Evolutionary conservation across 30 jellyfish, hydroid and myxozoan species (phyloP).

Genomic region (Aurelia coerulea): DNA sequence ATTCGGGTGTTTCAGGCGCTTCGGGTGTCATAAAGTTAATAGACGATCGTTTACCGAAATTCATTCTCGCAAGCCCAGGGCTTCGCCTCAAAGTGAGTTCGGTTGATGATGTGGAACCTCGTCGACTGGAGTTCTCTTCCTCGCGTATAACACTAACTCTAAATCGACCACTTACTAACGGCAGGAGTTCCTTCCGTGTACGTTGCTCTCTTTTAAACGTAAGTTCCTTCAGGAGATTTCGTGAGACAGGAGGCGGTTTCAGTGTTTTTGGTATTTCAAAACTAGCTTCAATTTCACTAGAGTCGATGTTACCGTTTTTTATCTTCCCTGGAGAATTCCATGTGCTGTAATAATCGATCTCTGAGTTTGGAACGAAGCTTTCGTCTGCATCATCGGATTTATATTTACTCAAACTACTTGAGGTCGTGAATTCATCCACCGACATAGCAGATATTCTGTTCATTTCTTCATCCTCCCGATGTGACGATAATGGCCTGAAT

Average conservation of each 20-base stretch:
- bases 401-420: conserved; percentile 31
- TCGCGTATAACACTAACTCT: conserved; percentile 55
- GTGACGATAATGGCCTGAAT: conserved; percentile 12
- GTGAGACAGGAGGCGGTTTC: conserved; percentile 15
- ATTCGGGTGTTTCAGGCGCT: not conserved
- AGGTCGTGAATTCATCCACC: conserved; percentile 37
- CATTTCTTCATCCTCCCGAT: conserved; percentile 33
- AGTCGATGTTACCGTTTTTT: conserved; percentile 26
- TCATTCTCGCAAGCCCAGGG: too few relatives aligned
- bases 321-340: conserved; percentile 36
- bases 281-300: conserved; percentile 52
- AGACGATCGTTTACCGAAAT: too few relatives aligned
- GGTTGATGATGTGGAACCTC: conserved; percentile 29
- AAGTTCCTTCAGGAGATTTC: conserved; percentile 39
- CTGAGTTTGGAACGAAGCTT: conserved; percentile 58
- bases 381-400: conserved; percentile 66
- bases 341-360: conserved; percentile 66
- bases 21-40: too few relatives aligned
- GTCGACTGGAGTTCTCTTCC: conserved; percentile 34
- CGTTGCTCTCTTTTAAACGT: conserved; percentile 16
- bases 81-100: conserved; percentile 33
- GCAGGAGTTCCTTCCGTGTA: not conserved
- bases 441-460: not conserved
- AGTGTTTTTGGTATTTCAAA: not conserved
- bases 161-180: conserved; percentile 54